Conservation (phyloP, 1,140 invertebrate genomes). For the Camponotus vicinus region DNA sequence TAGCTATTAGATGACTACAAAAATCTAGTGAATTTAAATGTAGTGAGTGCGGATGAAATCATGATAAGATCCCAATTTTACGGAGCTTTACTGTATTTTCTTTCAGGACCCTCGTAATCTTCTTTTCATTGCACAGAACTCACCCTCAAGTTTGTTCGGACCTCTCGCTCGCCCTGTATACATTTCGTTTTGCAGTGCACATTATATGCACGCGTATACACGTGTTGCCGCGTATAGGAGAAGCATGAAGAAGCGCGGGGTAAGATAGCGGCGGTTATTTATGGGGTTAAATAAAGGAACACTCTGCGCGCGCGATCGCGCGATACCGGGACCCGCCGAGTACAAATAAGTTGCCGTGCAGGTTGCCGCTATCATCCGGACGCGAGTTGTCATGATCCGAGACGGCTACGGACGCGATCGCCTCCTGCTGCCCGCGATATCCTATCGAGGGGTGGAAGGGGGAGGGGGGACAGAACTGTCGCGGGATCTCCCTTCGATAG, state of each 20-base stretch:
- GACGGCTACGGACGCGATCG: constrained; percentile 49
- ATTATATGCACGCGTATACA: constrained; percentile 3
- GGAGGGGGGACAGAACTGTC: no score
- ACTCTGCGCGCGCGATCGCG: constrained; percentile 77
- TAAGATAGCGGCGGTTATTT: constrained; percentile 84
- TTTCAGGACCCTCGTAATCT: background rate
- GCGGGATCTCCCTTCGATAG: background rate
- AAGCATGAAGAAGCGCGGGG: constrained; percentile 69
- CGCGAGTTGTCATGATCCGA: constrained; percentile 77
- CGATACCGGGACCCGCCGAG: constrained; percentile 76
- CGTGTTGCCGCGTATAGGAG: constrained; percentile 69
- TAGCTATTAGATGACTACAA: background rate
- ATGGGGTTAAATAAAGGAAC: constrained; percentile 85
- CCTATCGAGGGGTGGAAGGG: background rate
- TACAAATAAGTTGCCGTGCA: constrained; percentile 83
- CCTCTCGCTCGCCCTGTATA: constrained; percentile 19
- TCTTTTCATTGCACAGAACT: background rate
- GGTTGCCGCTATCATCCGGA: constrained; percentile 70
- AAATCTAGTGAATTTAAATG: constrained; percentile 3
- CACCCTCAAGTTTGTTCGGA: background rate
- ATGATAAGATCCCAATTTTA: background rate
- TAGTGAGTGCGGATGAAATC: background rate
- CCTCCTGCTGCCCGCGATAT: background rate
- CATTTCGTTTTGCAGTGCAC: constrained; percentile 67
- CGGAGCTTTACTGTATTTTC: no score